These are phyloP conservation scores for Melanotaenia nigrans DNA, from an alignment of 2,797 vertebrate genomes.

Conservation along the genomic window DNA sequence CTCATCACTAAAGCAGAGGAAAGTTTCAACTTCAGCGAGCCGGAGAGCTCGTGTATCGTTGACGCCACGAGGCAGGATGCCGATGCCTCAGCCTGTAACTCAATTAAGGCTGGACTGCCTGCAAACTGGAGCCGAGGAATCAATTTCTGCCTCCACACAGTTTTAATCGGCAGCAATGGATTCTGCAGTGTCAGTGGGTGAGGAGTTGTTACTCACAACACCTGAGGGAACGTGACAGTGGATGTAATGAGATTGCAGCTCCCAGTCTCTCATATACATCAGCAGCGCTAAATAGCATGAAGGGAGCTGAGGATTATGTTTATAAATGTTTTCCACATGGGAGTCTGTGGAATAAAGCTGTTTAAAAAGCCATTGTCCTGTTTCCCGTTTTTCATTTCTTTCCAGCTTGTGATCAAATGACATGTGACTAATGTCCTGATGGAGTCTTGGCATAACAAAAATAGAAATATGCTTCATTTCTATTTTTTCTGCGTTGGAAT, in stretches of 20 bases:
- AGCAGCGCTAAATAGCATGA: constrained; percentile 46
- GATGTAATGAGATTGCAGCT: constrained; percentile 68
- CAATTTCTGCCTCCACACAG: constrained; percentile 55
- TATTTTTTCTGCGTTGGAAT: not conserved
- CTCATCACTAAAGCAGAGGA: constrained; percentile 2
- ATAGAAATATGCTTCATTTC: not conserved
- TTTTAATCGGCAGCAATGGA: constrained; percentile 59
- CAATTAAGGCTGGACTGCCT: constrained; percentile 62
- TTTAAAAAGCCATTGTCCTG: constrained; percentile 17
- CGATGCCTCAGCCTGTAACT: constrained; percentile 59
- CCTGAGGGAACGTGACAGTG: constrained; percentile 69
- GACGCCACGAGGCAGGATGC: constrained; percentile 44
- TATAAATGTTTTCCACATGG: constrained; percentile 38
- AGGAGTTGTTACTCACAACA: constrained; percentile 66
- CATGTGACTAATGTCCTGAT: constrained; percentile 12
- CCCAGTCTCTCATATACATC: constrained; percentile 46
- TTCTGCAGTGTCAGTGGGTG: constrained; percentile 56
- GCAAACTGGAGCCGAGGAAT: constrained; percentile 61
- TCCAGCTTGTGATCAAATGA: constrained; percentile 15
- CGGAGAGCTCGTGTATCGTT: constrained; percentile 26
- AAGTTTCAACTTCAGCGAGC: constrained; percentile 14
- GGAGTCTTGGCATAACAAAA: not conserved
- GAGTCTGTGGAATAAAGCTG: constrained; percentile 5
- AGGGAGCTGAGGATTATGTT: constrained; percentile 33
- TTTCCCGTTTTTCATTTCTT: not conserved